Conservation (phyloP, 37 sponge, comb jelly and placozoan genomes). For the Hexactinellida sp. region DNA sequence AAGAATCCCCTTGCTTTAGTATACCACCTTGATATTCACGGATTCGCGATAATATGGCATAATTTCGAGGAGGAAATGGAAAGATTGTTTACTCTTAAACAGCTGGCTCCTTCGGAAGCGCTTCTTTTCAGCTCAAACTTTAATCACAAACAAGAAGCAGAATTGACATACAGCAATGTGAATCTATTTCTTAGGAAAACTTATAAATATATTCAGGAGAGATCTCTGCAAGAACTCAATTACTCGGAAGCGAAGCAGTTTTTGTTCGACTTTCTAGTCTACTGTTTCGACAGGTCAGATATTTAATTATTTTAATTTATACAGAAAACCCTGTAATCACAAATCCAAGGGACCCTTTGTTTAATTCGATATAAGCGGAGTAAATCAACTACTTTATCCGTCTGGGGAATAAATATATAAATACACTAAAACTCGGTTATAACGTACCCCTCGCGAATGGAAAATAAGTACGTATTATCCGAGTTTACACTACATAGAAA, state of each 20-base stretch:
- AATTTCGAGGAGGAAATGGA: slow-evolving; percentile 10
- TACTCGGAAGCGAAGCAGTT: background rate
- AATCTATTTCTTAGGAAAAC: background rate
- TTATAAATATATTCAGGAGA: background rate
- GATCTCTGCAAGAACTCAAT: background rate
- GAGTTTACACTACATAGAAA: no score
- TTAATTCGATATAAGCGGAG: no score
- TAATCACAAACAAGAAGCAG: background rate
- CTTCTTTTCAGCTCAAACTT: background rate
- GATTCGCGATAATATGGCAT: slow-evolving; percentile 7
- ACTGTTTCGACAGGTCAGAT: background rate
- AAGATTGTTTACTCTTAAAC: background rate
- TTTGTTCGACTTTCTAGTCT: background rate
- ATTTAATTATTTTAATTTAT: background rate
- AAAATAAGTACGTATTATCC: no score
- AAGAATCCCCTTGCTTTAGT: background rate
- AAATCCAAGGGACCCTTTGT: no score
- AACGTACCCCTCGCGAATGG: no score
- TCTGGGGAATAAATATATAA: no score
- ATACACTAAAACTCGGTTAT: no score
- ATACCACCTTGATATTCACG: background rate
- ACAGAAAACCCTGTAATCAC: no score
- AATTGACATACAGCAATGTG: background rate
- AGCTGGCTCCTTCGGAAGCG: slow-evolving; percentile 1
- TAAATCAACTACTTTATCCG: no score